Evolutionary conservation across 2,888 invertebrate genomes (phyloP).

Genomic region (Julus scanicus): DNA sequence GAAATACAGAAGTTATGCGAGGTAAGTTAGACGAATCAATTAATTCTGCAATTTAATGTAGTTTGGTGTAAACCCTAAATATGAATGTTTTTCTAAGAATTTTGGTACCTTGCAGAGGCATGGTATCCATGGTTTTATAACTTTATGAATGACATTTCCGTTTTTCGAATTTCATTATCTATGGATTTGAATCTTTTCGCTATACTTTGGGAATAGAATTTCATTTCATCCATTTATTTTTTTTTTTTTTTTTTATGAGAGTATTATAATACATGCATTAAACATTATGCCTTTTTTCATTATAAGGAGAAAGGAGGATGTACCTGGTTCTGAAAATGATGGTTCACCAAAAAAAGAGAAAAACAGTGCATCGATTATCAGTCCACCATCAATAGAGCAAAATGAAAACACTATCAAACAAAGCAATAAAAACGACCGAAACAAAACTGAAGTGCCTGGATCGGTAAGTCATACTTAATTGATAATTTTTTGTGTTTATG

Average conservation of each 20-base stretch:
- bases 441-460: slow-evolving; percentile 47
- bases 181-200: neutral
- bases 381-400: slow-evolving; percentile 28
- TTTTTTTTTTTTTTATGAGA: neutral
- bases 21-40: slow-evolving; percentile 5
- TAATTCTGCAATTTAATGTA: neutral
- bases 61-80: too few relatives aligned
- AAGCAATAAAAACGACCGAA: slow-evolving; percentile 36
- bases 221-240: neutral
- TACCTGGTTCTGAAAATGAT: slow-evolving; percentile 34
- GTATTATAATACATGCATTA: neutral
- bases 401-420: slow-evolving; percentile 50
- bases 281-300: neutral
- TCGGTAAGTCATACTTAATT: slow-evolving; percentile 47
- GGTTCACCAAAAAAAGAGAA: neutral
- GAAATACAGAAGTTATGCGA: slow-evolving; percentile 50
- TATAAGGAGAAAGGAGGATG: slow-evolving; percentile 40
- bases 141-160: neutral
- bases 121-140: too few relatives aligned
- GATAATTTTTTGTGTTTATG: neutral
- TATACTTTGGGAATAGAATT: neutral
- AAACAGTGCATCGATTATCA: slow-evolving; percentile 20
- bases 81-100: neutral
- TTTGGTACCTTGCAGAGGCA: too few relatives aligned
- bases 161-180: neutral